Base-by-base conservation (phyloP, 2,888 invertebrate species). In the Tigriopus californicus region DNA sequence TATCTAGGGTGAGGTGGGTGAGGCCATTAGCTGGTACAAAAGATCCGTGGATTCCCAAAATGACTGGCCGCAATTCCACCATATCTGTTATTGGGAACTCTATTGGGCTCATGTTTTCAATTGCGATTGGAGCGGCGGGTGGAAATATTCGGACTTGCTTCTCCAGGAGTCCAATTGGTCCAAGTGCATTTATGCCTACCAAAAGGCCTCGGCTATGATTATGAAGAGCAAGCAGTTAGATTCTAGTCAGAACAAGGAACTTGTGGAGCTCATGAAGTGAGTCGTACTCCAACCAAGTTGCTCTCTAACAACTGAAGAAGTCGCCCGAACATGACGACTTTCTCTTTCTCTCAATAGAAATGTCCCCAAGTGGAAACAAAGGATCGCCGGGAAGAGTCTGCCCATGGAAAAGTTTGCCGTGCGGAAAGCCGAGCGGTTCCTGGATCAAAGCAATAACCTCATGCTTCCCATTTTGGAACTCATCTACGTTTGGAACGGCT, bases 361-460 rank as follows among this genome's bases (percentile, higher is more conserved):
- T 65, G 86, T 88, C 5, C 85, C 91, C 2, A 76, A 76, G 58
- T 80, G 81, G 70, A 89, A 88, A 67, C 87, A 91, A 68, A 79
- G 86, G 61, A 87, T 95, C 60, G 92, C 94, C 40, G 95, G 97
- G 0, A 95, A 95, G 73, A 94, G 94, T 0, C 73, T 97, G 63
- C 95, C 97, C 1, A 84, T 94, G 80, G 95, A 97, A 72, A 97
- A 97, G 71, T 95, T 94, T 72, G 84, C 85, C 51, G 79, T 87
- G n/a, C 83, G 82, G 68, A 87, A 89, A 65, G 79, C 88, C 49
- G 79, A 81, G 64, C 78, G 90, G 56, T 94, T 80, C 72, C 77
- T 79, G 62, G 76, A 77, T 42, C 89, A 91, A 70, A 79, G 80
- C 56, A 77, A 81, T 57, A 75, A 74, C 46, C 75, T 97, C 24